Percentiles rank a stretch among this genome's conserved stretches.
These are phyloP conservation scores for Drosophila mauritiana DNA, from an alignment of 1,140 invertebrate genomes.

Conservation along the genomic window DNA sequence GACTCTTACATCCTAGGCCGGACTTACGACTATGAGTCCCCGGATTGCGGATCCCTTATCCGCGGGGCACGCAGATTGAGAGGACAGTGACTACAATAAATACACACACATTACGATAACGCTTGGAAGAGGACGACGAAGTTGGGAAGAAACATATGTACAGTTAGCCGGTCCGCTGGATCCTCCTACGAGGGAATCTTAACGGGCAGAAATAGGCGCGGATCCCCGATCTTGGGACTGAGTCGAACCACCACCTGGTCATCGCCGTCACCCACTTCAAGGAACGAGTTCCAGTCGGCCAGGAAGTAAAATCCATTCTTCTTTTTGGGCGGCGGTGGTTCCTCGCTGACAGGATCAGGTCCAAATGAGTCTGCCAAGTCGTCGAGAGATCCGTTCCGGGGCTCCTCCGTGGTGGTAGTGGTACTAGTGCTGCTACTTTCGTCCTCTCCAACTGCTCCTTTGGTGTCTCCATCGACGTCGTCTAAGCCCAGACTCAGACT, in stretches of 20 bases:
- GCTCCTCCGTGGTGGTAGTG: slow-evolving; percentile 60
- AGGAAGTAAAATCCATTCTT: slow-evolving; percentile 93
- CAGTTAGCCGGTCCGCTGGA: slow-evolving; percentile 13
- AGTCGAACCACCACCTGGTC: slow-evolving; percentile 91
- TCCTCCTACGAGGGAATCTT: slow-evolving; percentile 86
- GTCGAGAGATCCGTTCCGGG: slow-evolving; percentile 74
- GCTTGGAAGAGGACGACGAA: not conserved
- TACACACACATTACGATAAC: slow-evolving; percentile 52
- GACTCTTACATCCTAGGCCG: slow-evolving; percentile 73
- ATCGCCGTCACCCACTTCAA: slow-evolving; percentile 92
- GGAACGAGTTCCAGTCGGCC: slow-evolving; percentile 93
- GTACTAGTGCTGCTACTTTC: slow-evolving; percentile 11
- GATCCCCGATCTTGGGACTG: slow-evolving; percentile 91
- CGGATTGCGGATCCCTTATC: not conserved
- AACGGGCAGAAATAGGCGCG: slow-evolving; percentile 89
- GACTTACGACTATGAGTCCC: slow-evolving; percentile 32
- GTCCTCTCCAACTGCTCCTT: not conserved
- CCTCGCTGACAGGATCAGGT: slow-evolving; percentile 85
- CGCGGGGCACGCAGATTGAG: slow-evolving; percentile 17
- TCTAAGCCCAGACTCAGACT: slow-evolving; percentile 53
- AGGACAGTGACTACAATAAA: slow-evolving; percentile 77
- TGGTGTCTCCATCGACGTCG: slow-evolving; percentile 32
- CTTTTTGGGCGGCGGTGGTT: slow-evolving; percentile 87
- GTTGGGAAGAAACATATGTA: slow-evolving; percentile 49
- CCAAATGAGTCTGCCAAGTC: slow-evolving; percentile 92